These are phyloP conservation scores for Hydroisotoma schaefferi DNA, from an alignment of 2,888 invertebrate species.

Conservation along the genomic window DNA sequence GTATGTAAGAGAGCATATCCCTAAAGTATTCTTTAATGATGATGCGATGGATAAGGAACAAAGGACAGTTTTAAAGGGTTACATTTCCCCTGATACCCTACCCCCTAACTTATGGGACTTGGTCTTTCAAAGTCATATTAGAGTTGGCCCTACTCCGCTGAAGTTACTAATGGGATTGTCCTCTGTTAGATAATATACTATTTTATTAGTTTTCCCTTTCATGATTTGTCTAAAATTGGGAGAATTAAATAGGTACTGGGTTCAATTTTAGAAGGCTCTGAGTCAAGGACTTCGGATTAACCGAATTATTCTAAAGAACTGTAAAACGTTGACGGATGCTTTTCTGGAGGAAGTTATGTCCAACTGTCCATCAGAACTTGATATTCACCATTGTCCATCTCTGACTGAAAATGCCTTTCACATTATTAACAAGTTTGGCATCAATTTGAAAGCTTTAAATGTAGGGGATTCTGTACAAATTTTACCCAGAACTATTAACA, in stretches of 20 bases:
- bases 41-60: too few species aligned
- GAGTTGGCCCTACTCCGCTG: too few species aligned
- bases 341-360: constrained; percentile 1
- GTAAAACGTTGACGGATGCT: constrained; percentile 7
- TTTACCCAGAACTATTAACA: neutral
- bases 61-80: too few species aligned
- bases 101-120: too few species aligned
- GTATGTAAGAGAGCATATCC: too few species aligned
- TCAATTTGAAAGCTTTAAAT: constrained; percentile 16
- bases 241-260: neutral
- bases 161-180: too few species aligned
- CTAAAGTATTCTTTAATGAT: too few species aligned
- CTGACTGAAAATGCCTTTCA: constrained; percentile 17
- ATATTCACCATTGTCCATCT: constrained; percentile 24
- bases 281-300: too few species aligned
- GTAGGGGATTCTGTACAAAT: constrained; percentile 20
- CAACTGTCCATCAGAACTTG: constrained; percentile 11
- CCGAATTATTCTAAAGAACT: constrained; percentile 12
- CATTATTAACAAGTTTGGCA: constrained; percentile 19
- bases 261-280: neutral
- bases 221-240: neutral
- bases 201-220: neutral
- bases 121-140: too few species aligned
- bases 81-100: too few species aligned
- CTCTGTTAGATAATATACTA: too few species aligned